Evolutionary conservation across 2,113 vertebrate genomes (phyloP).

Genomic region (Marmota flaviventris): DNA sequence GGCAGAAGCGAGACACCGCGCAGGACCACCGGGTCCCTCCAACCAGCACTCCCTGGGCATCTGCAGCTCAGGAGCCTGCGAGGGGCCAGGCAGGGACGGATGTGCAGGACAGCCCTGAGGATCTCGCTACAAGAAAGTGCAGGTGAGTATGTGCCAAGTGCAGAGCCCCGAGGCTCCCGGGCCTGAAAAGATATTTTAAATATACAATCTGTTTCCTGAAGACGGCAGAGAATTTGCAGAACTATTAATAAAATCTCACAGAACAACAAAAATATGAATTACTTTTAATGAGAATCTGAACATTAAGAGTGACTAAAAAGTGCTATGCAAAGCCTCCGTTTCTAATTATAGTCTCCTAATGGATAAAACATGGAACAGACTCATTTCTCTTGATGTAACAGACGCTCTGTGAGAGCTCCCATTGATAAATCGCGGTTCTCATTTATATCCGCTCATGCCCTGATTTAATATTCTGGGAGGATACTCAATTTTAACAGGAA

Average conservation of each 20-base stretch:
- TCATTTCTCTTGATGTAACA: slow-evolving; percentile 14
- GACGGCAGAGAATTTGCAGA: slow-evolving; percentile 6
- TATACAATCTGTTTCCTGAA: not conserved
- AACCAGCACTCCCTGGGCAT: not conserved
- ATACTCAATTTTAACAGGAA: not conserved
- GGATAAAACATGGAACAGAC: not conserved
- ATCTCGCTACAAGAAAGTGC: rapidly evolving
- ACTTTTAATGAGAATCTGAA: slow-evolving; percentile 62
- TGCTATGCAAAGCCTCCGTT: not conserved
- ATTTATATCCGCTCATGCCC: not conserved
- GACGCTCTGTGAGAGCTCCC: not conserved
- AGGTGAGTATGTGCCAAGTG: rapidly evolving
- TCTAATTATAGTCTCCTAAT: slow-evolving; percentile 60
- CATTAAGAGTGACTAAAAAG: slow-evolving; percentile 64
- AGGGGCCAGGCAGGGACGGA: not conserved
- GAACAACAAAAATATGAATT: slow-evolving; percentile 33
- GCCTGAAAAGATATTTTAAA: not conserved
- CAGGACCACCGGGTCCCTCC: not conserved
- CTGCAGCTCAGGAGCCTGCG: not conserved
- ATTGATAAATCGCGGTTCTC: slow-evolving; percentile 3
- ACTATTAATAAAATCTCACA: slow-evolving; percentile 44
- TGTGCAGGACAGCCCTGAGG: not conserved
- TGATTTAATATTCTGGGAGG: not conserved
- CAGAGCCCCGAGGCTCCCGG: rapidly evolving
- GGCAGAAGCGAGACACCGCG: slow-evolving; percentile 36